Conservation (phyloP, 2,797 vertebrate species). For the Tachyglossus aculeatus region DNA sequence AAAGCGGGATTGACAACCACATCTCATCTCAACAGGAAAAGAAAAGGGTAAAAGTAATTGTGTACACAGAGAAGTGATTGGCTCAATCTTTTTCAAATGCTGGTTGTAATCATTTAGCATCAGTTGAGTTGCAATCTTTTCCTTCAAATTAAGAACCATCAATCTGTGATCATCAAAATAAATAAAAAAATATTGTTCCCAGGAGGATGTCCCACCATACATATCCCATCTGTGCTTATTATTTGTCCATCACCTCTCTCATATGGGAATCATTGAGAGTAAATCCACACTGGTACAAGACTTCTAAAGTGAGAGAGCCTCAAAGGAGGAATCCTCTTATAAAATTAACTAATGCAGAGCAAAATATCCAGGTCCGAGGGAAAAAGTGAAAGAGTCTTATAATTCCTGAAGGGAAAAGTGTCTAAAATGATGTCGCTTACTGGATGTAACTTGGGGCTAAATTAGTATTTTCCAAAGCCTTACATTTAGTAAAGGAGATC, state of each 20-base stretch:
- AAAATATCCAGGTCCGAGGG: neutral
- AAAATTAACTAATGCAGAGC: constrained; percentile 2
- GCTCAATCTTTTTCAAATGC: too few relatives aligned
- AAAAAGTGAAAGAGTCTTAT: neutral
- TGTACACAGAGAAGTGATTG: too few relatives aligned
- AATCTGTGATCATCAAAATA: constrained; percentile 20
- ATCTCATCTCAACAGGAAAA: too few relatives aligned
- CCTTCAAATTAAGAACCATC: constrained; percentile 21
- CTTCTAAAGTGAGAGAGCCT: constrained; percentile 6
- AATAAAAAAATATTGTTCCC: constrained; percentile 16
- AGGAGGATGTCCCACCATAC: neutral
- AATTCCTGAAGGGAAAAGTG: neutral
- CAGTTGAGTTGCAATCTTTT: too few relatives aligned
- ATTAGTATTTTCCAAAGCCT: too few relatives aligned
- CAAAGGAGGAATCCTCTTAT: constrained; percentile 26
- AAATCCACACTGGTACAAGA: neutral
- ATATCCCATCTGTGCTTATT: neutral
- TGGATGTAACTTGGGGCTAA: too few relatives aligned
- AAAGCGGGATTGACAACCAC: too few relatives aligned
- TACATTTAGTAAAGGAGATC: too few relatives aligned
- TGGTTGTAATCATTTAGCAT: too few relatives aligned
- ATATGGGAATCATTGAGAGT: neutral
- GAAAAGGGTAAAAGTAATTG: too few relatives aligned
- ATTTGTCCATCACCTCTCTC: neutral
- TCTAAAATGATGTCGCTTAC: constrained; percentile 25